Conservation (phyloP, 92 coral and sea anemone species). For the Muricea muricata region DNA sequence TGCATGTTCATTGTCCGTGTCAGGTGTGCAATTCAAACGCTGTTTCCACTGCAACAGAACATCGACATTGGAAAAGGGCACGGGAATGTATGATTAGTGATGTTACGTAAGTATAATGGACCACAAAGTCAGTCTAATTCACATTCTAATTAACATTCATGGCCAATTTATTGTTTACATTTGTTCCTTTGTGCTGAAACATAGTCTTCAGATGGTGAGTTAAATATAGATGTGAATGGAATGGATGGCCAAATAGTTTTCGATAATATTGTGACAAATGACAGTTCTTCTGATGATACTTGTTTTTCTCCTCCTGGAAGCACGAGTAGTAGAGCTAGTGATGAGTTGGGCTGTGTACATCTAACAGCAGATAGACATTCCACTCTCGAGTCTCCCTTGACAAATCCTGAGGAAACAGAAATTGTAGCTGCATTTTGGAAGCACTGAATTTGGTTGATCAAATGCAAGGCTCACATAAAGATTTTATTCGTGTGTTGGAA, state of each 20-base stretch:
- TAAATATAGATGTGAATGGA: background rate
- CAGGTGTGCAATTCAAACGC: too few relatives aligned
- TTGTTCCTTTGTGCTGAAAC: background rate
- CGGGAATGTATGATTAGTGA: too few relatives aligned
- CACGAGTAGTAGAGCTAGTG: background rate
- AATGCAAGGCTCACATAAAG: background rate
- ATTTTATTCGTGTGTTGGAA: conserved; percentile 1
- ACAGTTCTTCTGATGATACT: background rate
- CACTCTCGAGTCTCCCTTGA: background rate
- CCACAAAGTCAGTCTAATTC: too few relatives aligned
- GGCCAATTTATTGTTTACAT: background rate
- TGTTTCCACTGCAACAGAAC: too few relatives aligned
- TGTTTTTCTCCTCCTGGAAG: conserved; percentile 1
- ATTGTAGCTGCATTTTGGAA: background rate
- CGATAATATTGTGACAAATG: background rate
- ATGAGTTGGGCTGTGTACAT: background rate
- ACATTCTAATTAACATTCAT: background rate
- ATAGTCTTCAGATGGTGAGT: background rate
- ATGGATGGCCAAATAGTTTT: background rate
- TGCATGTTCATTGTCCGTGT: too few relatives aligned
- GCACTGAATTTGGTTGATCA: conserved; percentile 4
- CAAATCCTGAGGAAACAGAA: background rate
- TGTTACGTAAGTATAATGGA: too few relatives aligned
- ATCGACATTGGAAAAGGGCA: too few relatives aligned
- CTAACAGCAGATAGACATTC: background rate